These are phyloP conservation scores for Sclerurus mexicanus DNA, from an alignment of 2,113 vertebrate genomes.

Conservation along the genomic window DNA sequence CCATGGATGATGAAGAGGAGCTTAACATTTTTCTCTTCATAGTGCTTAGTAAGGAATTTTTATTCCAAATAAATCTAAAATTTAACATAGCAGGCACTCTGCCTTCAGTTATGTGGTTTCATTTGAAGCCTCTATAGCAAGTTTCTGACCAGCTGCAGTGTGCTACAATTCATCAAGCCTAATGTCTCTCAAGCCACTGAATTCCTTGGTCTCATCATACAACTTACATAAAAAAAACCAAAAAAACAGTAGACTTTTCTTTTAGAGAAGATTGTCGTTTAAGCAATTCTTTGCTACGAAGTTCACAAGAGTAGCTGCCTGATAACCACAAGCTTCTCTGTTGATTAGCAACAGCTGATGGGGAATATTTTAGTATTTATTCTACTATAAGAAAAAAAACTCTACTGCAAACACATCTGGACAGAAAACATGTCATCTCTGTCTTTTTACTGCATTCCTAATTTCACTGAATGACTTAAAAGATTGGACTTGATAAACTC, in stretches of 20 bases:
- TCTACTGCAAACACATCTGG: neutral
- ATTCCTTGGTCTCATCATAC: neutral
- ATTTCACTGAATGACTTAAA: neutral
- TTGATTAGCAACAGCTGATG: neutral
- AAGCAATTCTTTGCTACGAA: neutral
- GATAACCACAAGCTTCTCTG: neutral
- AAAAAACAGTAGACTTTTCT: neutral
- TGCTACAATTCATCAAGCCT: neutral
- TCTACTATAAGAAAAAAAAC: neutral
- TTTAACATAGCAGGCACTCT: neutral
- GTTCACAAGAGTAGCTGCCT: neutral
- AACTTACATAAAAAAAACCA: neutral
- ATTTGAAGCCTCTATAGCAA: neutral
- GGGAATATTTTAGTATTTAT: neutral
- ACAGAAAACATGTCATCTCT: neutral
- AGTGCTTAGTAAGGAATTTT: neutral
- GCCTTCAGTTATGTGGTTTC: neutral
- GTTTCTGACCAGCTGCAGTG: neutral
- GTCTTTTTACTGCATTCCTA: neutral
- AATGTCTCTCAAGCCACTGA: neutral
- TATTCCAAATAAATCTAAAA: neutral
- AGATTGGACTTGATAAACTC: fast-evolving
- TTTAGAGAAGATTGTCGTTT: neutral
- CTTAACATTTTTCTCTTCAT: neutral
- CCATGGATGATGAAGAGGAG: neutral